Base-by-base conservation (phyloP, 2,888 invertebrate genomes). In the Gymnosoma rotundatum region DNA sequence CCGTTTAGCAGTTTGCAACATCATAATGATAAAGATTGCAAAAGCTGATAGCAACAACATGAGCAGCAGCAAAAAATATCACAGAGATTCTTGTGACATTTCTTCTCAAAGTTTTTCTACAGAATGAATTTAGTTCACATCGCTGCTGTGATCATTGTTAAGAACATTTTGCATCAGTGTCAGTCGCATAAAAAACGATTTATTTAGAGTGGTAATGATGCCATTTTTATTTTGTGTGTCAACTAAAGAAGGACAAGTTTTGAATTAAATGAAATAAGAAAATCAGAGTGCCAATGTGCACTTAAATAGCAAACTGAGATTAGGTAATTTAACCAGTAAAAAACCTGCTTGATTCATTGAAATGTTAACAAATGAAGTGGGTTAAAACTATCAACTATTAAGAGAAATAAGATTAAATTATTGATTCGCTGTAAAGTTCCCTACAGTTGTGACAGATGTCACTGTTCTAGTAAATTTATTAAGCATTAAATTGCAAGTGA, bases 81-180 rank as follows among this genome's bases (percentile, higher is more conserved):
- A 42, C 50, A 32, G 12, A 25, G 60, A 45, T 69, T 61, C 67
- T 60, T 42, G 66, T 67, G 45, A 70, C 56, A 54, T 48, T 21
- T 10, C 48, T 73, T n/a, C 58, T 10, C n/a, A 20, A 36, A 48
- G 18, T 58, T 48, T 48, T 42, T 67, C 6, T 61, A 42, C 42
- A 32, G 45, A 58, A 25, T 52, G 20, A 32, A 69, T 69, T 61
- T 78, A 61, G 52, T 61, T 61, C 52, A 61, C 61, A 20, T 66
- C 32, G 25, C 32, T 69, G 54, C 70, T 45, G 54, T 69, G 52
- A 52, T 69, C 61, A 45, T 69, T 54, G 12, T 16, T 54, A 45
- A 42, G 52, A 60, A 61, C 32, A 52, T 69, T 25, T 69, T 78
- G 58, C 69, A 67, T 69, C 42, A 54, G 18, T 78, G 69, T 78